Evolutionary conservation across 2,113 vertebrate species (phyloP), one percentile per base, ranked within the genome.

Genomic region (Cyphomyrus discorhynchus): DNA sequence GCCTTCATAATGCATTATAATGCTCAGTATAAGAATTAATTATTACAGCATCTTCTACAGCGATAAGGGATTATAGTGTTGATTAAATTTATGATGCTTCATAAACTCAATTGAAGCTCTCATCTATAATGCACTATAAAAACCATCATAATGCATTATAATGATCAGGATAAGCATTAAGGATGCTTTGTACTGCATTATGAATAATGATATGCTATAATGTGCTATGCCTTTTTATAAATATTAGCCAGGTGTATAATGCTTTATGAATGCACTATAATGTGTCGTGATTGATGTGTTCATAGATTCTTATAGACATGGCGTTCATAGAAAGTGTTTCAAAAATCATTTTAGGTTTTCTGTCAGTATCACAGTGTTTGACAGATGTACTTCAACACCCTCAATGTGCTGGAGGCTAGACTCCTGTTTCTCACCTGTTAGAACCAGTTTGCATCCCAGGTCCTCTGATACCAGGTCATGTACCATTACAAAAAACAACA

Each of bases 371-470:
- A 31, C 8, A 53, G 15, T 52, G n/a, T 46, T 39, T n/a, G 74
- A 88, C 15, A 83, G 50, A 27, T 31, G 21, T 50, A 96, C 96
- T 95, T 96, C 95, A 24, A 93, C 90, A 87, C 93, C 94, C 4
- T 94, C 93, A 62, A 96, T 86, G 21, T 70, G 83, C 1, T 53
- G 89, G 24, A 91, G 52, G 4, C 86, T 39, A 8, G 89, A 46
- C 88, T 94, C 94, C 91, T 96, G 93, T 89, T 95, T 91, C 88
- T 96, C 94, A 1, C 93, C 94, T 50, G 94, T 91, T 91, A 96
- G 90, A 90, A 96, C 92, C 89, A 96, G 93, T 89, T 95, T 94
- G 1, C 94, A 96, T 49, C 94, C 95, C 0, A 96, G 94, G 52
- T 93, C 94, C 4, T 89, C 94, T 17, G 94, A 93, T 88, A 94